Conservation (phyloP, 1,140 invertebrate species). For the Gerris buenoi region DNA sequence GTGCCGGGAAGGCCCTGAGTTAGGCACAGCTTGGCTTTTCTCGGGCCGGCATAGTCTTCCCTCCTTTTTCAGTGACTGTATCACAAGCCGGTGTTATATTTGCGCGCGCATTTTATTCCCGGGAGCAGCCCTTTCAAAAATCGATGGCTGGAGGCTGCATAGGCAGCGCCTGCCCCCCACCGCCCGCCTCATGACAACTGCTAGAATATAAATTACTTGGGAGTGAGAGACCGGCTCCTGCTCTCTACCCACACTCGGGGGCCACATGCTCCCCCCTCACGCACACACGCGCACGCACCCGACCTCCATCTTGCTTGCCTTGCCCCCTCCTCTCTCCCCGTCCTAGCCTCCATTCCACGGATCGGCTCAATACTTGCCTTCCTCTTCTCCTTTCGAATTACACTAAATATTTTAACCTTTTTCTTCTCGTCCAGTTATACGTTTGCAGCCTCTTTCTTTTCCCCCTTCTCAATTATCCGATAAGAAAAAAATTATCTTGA, state of each 20-base stretch:
- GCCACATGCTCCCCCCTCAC: not conserved
- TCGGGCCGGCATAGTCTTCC: too few species aligned
- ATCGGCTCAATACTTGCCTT: not conserved
- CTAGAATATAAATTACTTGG: not conserved
- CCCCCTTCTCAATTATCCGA: too few species aligned
- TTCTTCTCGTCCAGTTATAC: too few species aligned
- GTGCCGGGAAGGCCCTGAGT: too few species aligned
- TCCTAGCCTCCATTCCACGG: not conserved
- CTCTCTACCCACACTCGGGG: not conserved
- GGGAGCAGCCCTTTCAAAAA: constrained; percentile 14
- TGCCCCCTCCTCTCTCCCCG: not conserved
- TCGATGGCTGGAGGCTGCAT: constrained; percentile 11
- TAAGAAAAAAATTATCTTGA: too few species aligned
- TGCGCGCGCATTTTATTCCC: constrained; percentile 19
- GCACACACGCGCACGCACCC: not conserved
- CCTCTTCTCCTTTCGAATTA: too few species aligned
- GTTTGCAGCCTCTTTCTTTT: too few species aligned
- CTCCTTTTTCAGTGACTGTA: too few species aligned
- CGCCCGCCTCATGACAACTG: not conserved
- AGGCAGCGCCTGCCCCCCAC: too few species aligned
- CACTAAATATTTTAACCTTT: too few species aligned
- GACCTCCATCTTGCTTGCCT: not conserved
- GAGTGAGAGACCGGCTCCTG: not conserved
- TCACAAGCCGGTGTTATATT: constrained; percentile 19
- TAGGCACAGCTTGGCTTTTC: too few species aligned